Evolutionary conservation across 2,113 vertebrate species (phyloP).

Genomic region (Ifrita kowaldi): DNA sequence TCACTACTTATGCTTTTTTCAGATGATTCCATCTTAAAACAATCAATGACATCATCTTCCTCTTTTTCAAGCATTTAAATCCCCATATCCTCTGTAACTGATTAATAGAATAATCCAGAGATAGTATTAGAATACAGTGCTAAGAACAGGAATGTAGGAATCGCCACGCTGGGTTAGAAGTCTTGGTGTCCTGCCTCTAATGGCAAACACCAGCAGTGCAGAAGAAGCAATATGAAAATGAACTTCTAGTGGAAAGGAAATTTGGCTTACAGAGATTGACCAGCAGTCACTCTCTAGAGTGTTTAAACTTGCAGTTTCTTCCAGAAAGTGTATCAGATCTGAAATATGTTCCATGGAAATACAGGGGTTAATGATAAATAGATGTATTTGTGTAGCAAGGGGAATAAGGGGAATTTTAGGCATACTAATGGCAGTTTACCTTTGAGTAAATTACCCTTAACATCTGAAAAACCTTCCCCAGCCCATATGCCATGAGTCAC

Average conservation of each 20-base stretch:
- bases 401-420: background rate
- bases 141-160: background rate
- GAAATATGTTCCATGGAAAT: background rate
- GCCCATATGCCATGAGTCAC: background rate
- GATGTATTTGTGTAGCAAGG: background rate
- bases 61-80: background rate
- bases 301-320: background rate
- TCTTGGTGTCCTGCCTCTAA: background rate
- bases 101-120: background rate
- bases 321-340: accelerated
- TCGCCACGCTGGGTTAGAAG: background rate
- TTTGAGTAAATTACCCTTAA: background rate
- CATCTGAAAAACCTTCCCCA: background rate
- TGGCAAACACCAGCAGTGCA: background rate
- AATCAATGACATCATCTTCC: constrained; percentile 3
- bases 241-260: background rate
- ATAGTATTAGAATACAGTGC: background rate
- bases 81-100: background rate
- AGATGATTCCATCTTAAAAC: constrained; percentile 11
- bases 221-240: background rate
- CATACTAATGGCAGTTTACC: background rate
- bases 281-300: background rate
- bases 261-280: background rate
- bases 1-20: background rate
- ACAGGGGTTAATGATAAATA: background rate